Evolutionary conservation across 2,797 vertebrate genomes (phyloP).

Genomic region (Tokudaia tokunoshimensis): DNA sequence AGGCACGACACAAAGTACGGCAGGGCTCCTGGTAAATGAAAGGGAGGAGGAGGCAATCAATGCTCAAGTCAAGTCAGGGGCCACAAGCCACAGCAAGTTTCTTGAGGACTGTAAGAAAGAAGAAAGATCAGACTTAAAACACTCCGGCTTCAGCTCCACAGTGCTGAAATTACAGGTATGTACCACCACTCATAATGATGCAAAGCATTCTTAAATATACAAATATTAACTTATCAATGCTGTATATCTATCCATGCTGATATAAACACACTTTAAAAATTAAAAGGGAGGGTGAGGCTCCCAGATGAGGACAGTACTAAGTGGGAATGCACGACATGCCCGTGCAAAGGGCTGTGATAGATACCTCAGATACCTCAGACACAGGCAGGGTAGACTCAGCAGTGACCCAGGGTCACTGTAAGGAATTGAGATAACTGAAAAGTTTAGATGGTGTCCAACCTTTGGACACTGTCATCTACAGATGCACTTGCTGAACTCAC

Average conservation of each 20-base stretch:
- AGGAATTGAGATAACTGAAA: not conserved
- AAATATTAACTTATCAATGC: not conserved
- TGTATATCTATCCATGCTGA: not conserved
- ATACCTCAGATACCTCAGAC: not conserved
- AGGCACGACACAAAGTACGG: conserved; percentile 5
- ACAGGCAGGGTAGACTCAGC: not conserved
- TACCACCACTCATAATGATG: not conserved
- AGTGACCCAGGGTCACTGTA: not conserved
- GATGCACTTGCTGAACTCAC: not conserved
- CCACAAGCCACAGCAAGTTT: not conserved
- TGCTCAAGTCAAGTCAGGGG: not conserved
- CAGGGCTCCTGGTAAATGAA: not conserved
- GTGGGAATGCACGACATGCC: not conserved
- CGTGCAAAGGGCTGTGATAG: not conserved
- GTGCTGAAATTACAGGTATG: not conserved
- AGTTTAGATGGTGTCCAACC: not conserved
- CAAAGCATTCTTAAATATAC: conserved; percentile 24
- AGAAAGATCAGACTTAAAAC: not conserved
- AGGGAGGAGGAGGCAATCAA: not conserved
- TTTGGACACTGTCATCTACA: not conserved
- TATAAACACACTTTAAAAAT: not conserved
- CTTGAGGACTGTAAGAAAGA: not conserved
- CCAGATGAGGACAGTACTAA: not conserved
- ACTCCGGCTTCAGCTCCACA: not conserved
- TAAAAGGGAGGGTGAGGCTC: not conserved